phyloP scores from a whole-genome alignment of 2,888 invertebrate species.

The Caenorhabditis zanzibari region DNA sequence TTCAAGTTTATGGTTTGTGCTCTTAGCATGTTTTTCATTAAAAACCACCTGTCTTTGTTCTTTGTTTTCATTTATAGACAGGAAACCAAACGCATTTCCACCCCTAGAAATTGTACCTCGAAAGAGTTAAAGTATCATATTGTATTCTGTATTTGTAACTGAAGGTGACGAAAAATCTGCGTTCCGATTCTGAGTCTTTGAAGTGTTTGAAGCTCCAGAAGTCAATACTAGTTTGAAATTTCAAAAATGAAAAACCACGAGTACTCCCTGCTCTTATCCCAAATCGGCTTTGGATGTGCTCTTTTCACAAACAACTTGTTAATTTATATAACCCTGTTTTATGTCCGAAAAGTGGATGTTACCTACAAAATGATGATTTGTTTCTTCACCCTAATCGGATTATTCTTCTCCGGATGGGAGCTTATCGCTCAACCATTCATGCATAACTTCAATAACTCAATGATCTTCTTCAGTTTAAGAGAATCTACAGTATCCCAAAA shows the following conservation, averaged over 20 bases:
- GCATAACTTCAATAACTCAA: constrained; percentile 1
- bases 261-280: not conserved
- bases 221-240: not conserved
- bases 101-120: no score
- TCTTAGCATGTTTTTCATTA: no score
- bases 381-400: not conserved
- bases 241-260: not conserved
- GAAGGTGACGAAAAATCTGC: no score
- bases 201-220: no score
- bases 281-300: not conserved
- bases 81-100: no score
- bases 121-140: no score
- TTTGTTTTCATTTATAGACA: no score
- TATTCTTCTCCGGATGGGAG: not conserved
- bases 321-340: not conserved
- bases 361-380: constrained; percentile 8
- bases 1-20: no score
- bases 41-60: no score
- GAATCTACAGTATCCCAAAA: not conserved
- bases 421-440: not conserved
- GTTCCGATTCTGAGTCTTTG: no score
- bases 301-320: not conserved
- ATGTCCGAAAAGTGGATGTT: not conserved
- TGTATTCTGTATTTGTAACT: no score
- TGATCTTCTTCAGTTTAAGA: not conserved